Evolutionary conservation across 2,113 vertebrate species (phyloP).

Genomic region (Laterallus jamaicensis): DNA sequence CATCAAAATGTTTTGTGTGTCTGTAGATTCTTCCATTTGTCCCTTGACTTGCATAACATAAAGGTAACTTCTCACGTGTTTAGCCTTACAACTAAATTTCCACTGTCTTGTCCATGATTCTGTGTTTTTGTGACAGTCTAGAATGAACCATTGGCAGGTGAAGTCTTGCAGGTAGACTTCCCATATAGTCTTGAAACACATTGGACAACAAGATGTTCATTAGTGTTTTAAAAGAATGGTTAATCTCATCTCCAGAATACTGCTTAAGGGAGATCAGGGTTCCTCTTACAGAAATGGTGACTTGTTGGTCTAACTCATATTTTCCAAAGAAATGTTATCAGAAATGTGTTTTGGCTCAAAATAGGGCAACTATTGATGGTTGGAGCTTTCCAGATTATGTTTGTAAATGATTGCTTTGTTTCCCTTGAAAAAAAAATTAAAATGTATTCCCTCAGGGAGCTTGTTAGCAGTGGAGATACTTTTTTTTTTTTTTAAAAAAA

Average conservation of each 20-base stretch:
- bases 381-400: background rate
- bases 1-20: background rate
- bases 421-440: background rate
- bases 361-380: background rate
- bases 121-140: background rate
- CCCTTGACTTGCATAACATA: background rate
- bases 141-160: background rate
- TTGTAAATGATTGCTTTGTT: background rate
- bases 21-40: constrained; percentile 1
- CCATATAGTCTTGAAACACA: background rate
- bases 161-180: background rate
- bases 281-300: background rate
- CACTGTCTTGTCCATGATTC: background rate
- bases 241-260: background rate
- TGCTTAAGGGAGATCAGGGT: background rate
- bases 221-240: background rate
- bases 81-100: constrained; percentile 2
- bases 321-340: constrained; percentile 21
- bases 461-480: background rate
- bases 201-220: background rate
- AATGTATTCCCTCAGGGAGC: constrained; percentile 45
- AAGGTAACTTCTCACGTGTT: background rate
- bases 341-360: background rate
- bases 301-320: background rate
- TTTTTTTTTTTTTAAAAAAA: rapidly evolving